Base-by-base conservation (phyloP, 2,797 vertebrate genomes). In the Harpagifer antarcticus region DNA sequence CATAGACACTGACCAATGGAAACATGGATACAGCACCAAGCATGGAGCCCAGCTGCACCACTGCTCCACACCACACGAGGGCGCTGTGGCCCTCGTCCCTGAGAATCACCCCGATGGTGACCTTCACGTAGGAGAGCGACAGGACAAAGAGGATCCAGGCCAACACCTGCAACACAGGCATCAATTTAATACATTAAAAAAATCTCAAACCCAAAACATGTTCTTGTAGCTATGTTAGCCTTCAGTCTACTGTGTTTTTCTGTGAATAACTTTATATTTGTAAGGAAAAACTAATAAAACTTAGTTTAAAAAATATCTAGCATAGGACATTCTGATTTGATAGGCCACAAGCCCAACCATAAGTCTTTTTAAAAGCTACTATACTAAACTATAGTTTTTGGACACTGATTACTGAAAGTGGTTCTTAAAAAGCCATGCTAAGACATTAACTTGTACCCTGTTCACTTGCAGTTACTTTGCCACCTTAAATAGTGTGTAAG, bases 41-140 rank as follows among this genome's bases (percentile, higher is more conserved):
- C 93, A 96, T 92, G 37, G 96, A 97, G 57, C 96, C 96, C 67
- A 96, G 49, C 88, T 97, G 96, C 81, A 96, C 96, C 70, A 96
- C 93, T 1, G 95, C 95, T 56, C 96, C 96, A 63, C 96, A 96
- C 95, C 95, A 96, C 88, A 97, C 94, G 0, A 97, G 95, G 74
- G 96, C 96, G 4, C 94, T 94, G 90, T 95, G 95, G 14, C 96
- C 96, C 76, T 96, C 95, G 43, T 96, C 95, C 11, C 96, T 92
- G 55, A 97, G 84, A 52, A 96, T 95, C 16, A 96, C 67, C 14
- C 95, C 96, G 0, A 96, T 93, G 69, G 96, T 96, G 84, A 96
- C 95, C 81, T 96, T 97, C 42, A 96, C 95, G 12, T 96, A 96
- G 53, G 96, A 96, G 33, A 97, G 84, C 2, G 83, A 71, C 31